These are phyloP conservation scores for Choloepus hoffmanni DNA, from an alignment of 2,113 vertebrate species.

Conservation along the genomic window DNA sequence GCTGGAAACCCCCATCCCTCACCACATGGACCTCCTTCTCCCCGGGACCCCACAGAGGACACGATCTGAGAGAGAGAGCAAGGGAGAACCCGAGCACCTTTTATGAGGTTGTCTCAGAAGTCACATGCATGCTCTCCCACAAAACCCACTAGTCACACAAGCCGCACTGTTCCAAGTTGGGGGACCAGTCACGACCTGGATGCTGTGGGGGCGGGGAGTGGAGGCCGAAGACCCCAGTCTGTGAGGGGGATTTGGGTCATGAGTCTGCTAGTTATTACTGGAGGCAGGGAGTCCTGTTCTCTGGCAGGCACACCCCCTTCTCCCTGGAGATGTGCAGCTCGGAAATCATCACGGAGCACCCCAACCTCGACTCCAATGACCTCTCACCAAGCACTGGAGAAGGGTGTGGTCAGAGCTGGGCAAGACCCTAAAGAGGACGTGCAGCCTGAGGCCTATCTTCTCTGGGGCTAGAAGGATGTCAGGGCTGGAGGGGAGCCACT, in stretches of 20 bases:
- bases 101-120: neutral
- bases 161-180: no score
- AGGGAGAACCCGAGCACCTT: accelerated
- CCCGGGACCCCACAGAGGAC: no score
- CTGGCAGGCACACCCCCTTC: no score
- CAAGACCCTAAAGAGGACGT: neutral
- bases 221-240: neutral
- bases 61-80: neutral
- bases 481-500: no score
- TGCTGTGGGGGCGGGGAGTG: no score
- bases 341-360: accelerated
- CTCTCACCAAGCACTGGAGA: neutral
- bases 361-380: accelerated
- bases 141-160: no score
- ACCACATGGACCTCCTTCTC: neutral
- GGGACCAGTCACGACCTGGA: no score
- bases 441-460: neutral
- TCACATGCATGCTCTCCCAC: neutral
- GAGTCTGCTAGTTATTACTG: neutral
- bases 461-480: neutral
- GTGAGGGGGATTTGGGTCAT: neutral
- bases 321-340: neutral
- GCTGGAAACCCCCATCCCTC: neutral
- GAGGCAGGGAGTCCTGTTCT: neutral
- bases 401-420: neutral